phyloP scores from a whole-genome alignment of 2,888 invertebrate species.

The Cheilosia soror region DNA sequence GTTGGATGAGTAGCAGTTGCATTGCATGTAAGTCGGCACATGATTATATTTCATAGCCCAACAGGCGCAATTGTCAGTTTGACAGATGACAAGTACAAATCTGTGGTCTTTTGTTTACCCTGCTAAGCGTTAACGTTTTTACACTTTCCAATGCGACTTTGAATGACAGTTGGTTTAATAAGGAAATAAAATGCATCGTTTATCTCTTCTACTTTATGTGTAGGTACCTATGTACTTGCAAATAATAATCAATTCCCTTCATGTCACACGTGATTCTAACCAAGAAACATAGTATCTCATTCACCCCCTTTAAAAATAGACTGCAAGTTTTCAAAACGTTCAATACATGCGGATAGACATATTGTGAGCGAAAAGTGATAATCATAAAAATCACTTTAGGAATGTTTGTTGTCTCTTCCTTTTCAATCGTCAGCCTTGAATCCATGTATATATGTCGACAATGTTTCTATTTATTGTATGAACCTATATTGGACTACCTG shows the following conservation, averaged over 20 bases:
- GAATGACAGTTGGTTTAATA: too few relatives aligned
- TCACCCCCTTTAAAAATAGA: slow-evolving; percentile 31
- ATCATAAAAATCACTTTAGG: slow-evolving; percentile 22
- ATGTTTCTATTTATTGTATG: slow-evolving; percentile 18
- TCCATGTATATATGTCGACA: slow-evolving; percentile 16
- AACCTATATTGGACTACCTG: slow-evolving; percentile 21
- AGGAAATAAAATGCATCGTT: too few relatives aligned
- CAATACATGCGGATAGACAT: not conserved
- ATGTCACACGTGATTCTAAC: slow-evolving; percentile 20
- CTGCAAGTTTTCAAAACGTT: slow-evolving; percentile 19
- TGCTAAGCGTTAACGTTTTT: too few relatives aligned
- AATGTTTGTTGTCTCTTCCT: slow-evolving; percentile 24
- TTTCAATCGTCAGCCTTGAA: slow-evolving; percentile 32
- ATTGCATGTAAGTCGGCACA: too few relatives aligned
- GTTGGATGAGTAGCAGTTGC: too few relatives aligned
- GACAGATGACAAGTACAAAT: too few relatives aligned
- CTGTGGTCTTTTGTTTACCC: too few relatives aligned
- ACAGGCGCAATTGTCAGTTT: too few relatives aligned
- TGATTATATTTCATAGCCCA: too few relatives aligned
- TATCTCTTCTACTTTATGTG: not conserved
- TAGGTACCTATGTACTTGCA: not conserved
- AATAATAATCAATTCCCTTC: not conserved
- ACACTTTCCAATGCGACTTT: too few relatives aligned
- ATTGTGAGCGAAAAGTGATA: not conserved
- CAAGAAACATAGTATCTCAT: slow-evolving; percentile 1